Evolutionary conservation across 2,797 vertebrate species (phyloP).

Genomic region (Sphenopsis melanotis): DNA sequence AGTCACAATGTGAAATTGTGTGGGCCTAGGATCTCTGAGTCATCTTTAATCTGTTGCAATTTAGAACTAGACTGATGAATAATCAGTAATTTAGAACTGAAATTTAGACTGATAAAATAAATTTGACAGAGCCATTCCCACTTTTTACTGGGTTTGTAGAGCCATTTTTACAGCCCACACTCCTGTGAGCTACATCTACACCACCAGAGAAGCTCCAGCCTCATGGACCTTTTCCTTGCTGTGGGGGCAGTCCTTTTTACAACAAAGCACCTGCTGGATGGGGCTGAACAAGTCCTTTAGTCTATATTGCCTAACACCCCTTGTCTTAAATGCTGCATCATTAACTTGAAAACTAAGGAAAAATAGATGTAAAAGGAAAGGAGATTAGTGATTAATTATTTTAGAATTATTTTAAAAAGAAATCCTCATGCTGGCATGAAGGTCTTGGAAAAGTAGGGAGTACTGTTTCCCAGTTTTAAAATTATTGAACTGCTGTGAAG

Average conservation of each 20-base stretch:
- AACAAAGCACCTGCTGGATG: background rate
- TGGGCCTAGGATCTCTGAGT: background rate
- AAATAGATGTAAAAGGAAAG: background rate
- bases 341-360: background rate
- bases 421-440: background rate
- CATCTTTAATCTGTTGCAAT: background rate
- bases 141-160: background rate
- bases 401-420: background rate
- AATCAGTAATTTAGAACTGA: background rate
- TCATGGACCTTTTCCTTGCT: fast-evolving
- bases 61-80: background rate
- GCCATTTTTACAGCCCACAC: background rate
- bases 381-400: background rate
- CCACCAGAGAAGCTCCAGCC: background rate
- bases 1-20: background rate
- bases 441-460: background rate
- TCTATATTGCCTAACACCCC: background rate
- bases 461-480: background rate
- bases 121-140: background rate
- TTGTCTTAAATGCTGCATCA: background rate
- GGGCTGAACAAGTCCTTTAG: background rate
- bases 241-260: background rate
- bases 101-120: background rate
- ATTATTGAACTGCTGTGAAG: background rate
- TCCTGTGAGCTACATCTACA: background rate